phyloP scores from a whole-genome alignment of 2,113 vertebrate genomes.

The Hypomesus transpacificus region DNA sequence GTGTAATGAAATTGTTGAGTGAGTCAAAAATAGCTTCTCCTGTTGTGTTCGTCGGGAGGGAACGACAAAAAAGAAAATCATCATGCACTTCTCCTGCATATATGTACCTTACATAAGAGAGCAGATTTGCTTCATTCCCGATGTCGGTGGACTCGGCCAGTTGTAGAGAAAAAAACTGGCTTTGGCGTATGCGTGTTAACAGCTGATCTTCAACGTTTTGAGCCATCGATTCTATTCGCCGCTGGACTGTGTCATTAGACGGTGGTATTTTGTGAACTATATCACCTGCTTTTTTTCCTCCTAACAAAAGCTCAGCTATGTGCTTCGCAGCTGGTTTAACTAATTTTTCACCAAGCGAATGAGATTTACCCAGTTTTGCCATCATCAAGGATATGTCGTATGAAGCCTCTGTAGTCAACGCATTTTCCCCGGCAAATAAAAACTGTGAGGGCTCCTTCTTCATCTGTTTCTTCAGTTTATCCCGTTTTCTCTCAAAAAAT shows the following conservation, averaged over 20 bases:
- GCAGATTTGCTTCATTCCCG: constrained; percentile 50
- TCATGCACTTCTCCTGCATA: constrained; percentile 48
- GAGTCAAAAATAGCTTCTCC: constrained; percentile 52
- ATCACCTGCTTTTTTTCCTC: too few relatives aligned
- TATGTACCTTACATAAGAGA: constrained; percentile 52
- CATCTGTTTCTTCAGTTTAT: not conserved
- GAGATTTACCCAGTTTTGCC: too few relatives aligned
- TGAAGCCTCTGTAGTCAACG: too few relatives aligned
- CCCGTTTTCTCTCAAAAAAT: constrained; percentile 19
- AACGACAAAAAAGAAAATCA: constrained; percentile 50
- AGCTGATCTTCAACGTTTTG: constrained; percentile 51
- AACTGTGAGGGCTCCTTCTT: too few relatives aligned
- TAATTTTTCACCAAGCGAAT: too few relatives aligned
- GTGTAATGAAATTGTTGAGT: constrained; percentile 54
- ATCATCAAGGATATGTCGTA: too few relatives aligned
- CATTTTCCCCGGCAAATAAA: too few relatives aligned
- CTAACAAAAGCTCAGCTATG: too few relatives aligned
- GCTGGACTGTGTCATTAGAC: constrained; percentile 18
- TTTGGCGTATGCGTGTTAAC: constrained; percentile 52
- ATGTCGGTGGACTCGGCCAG: constrained; percentile 56
- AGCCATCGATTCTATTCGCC: constrained; percentile 16
- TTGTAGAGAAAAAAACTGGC: constrained; percentile 50
- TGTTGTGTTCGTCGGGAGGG: constrained; percentile 50
- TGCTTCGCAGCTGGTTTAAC: too few relatives aligned
- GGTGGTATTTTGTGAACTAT: too few relatives aligned